Evolutionary conservation across 1,140 invertebrate species (phyloP), one percentile per base, ranked within the genome.

Genomic region (Colletes gigas): DNA sequence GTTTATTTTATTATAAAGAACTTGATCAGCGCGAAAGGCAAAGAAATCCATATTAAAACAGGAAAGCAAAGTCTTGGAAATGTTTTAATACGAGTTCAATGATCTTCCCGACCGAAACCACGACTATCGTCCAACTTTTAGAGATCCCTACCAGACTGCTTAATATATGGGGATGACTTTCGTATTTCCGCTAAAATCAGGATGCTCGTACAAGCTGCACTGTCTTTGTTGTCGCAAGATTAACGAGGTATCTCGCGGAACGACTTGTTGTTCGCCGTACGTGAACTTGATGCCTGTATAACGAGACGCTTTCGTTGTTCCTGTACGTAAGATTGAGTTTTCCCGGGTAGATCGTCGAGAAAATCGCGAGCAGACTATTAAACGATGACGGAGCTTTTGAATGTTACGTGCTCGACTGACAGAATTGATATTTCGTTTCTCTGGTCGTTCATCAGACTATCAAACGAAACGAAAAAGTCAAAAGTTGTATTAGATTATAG

Each of bases 141-240:
- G 30, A 2, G 30, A 30, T 30, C 30, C 30, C 30, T 30, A 30
- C 30, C 30, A 30, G 30, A 30, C 30, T 30, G 30, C 30, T 30
- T 30, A 50, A 70, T 17, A 47, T 50, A 70, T 21, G 50, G 30
- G 57, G 41, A 78, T 21, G 55, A 70, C 66, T 78, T 60, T 66
- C 75, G 50, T 19, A 41, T 10, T 30, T 57, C 44, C 60, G 70
- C 68, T n/a, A 67, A 81, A 72, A 71, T 81, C 78, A 41, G 71
- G 55, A 71, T 63, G 82, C 52, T 78, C 66, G 66, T 66, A 76
- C 30, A 30, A 30, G 30, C 30, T 30, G 30, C 30, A 30, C 30
- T 30, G 73, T 57, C 72, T 73, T 81, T 81, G 83, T 84, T 85
- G 69, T 70, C 55, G 77, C 21, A 84, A 85, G 83, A 85, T 81